These are phyloP conservation scores for Lucinisca nassula DNA, from an alignment of 2,888 invertebrate species.

Conservation along the genomic window DNA sequence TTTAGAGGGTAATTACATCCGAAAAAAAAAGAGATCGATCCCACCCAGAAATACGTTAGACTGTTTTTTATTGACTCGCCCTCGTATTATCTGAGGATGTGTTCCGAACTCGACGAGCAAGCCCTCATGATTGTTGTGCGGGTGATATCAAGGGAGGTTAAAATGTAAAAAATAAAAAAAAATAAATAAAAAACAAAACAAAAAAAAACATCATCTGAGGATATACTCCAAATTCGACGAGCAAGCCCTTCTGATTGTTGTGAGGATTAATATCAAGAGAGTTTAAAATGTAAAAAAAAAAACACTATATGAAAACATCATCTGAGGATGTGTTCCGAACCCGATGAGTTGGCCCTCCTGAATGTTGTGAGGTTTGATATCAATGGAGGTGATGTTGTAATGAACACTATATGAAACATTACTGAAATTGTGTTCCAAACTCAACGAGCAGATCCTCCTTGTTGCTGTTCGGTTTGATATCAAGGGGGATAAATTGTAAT, in stretches of 20 bases:
- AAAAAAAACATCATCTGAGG: too few species aligned
- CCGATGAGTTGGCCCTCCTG: too few species aligned
- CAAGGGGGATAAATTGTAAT: not conserved
- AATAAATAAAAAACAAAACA: too few species aligned
- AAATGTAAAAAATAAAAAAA: too few species aligned
- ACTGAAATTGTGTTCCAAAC: not conserved
- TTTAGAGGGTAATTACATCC: too few species aligned
- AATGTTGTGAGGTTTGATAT: not conserved
- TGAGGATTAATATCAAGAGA: not conserved
- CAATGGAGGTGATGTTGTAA: not conserved
- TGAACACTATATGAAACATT: not conserved
- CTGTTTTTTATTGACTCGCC: too few species aligned
- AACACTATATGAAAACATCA: too few species aligned
- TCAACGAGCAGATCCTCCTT: too few species aligned
- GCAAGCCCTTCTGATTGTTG: not conserved
- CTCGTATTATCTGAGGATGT: conserved; percentile 58
- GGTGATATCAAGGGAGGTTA: too few species aligned
- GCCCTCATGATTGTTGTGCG: conserved; percentile 25
- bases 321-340: too few species aligned
- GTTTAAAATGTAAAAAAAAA: not conserved
- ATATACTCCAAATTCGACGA: not conserved
- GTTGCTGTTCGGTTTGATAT: not conserved
- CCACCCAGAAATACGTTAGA: too few species aligned
- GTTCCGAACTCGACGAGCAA: conserved; percentile 51
- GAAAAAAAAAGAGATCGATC: too few species aligned